Evolutionary conservation across 2,888 invertebrate species (phyloP).

Genomic region (Iphiclides podalirius): DNA sequence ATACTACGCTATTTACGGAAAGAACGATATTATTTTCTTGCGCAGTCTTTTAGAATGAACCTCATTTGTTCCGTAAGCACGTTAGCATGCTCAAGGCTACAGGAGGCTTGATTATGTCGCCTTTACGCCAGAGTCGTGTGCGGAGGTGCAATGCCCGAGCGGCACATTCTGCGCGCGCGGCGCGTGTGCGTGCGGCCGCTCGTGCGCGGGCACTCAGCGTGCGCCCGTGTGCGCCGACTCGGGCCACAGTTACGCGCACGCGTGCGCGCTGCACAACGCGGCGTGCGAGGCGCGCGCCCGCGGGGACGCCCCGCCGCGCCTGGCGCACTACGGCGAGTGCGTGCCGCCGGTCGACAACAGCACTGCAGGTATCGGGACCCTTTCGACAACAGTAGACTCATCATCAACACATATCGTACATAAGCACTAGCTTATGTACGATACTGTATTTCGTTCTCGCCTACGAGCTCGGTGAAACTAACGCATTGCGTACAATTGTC

Average conservation of each 20-base stretch:
- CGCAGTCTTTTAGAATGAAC: too few relatives aligned
- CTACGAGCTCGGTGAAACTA: too few relatives aligned
- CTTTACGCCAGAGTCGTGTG: constrained; percentile 91
- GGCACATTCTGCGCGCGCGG: constrained; percentile 92
- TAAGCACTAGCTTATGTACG: too few relatives aligned
- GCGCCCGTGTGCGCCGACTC: constrained; percentile 90
- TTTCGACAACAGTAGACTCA: too few relatives aligned
- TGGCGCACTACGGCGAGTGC: constrained; percentile 89
- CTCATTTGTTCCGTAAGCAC: too few relatives aligned
- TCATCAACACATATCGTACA: too few relatives aligned
- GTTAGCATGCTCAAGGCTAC: too few relatives aligned
- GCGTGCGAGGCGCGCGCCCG: constrained; percentile 85
- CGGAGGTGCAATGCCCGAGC: constrained; percentile 86
- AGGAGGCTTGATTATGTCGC: too few relatives aligned
- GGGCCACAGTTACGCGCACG: constrained; percentile 87
- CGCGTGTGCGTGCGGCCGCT: constrained; percentile 89
- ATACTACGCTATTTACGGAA: too few relatives aligned
- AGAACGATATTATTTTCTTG: too few relatives aligned
- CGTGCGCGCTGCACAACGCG: constrained; percentile 89
- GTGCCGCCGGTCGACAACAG: constrained; percentile 81
- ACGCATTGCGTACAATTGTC: too few relatives aligned
- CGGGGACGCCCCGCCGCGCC: constrained; percentile 74
- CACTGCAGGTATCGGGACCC: constrained; percentile 46
- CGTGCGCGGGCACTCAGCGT: constrained; percentile 83
- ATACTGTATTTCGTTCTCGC: too few relatives aligned